These are phyloP conservation scores for Ambastaia sidthimunki DNA, from an alignment of 2,797 vertebrate genomes.

Conservation along the genomic window DNA sequence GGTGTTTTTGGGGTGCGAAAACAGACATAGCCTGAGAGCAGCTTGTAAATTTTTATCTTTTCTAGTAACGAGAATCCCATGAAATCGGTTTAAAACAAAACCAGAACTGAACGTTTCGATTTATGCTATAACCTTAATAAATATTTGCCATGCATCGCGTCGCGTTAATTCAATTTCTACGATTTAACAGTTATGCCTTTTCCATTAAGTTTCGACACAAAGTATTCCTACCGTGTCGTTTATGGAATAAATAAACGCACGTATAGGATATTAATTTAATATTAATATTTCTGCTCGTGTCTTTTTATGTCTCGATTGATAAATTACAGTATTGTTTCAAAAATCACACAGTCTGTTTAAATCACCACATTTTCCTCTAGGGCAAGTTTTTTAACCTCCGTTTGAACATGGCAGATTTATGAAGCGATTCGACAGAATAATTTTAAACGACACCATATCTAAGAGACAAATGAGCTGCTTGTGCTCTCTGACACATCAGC, in stretches of 20 bases:
- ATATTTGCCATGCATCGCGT: conserved; percentile 91
- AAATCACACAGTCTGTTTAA: not conserved
- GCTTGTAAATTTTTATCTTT: conserved; percentile 95
- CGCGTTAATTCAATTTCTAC: conserved; percentile 90
- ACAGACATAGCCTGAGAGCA: conserved; percentile 44
- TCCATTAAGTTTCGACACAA: conserved; percentile 90
- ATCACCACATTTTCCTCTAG: not conserved
- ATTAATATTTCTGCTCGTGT: not conserved
- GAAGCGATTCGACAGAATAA: not conserved
- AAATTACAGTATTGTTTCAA: too few species aligned
- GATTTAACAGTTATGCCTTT: conserved; percentile 91
- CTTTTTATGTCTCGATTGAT: not conserved
- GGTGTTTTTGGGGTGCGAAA: conserved; percentile 1
- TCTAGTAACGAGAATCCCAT: conserved; percentile 91
- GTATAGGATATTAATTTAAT: conserved; percentile 24
- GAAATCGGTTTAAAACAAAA: conserved; percentile 91
- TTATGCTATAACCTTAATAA: conserved; percentile 91
- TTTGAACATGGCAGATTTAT: not conserved
- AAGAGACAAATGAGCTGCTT: not conserved
- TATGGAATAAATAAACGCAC: conserved; percentile 76
- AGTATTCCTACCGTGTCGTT: conserved; percentile 73
- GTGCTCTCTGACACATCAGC: not conserved
- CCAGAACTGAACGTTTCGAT: conserved; percentile 96
- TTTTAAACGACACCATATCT: not conserved
- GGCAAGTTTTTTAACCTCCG: not conserved